Evolutionary conservation across 2,797 vertebrate species (phyloP).

Genomic region (Phrynocephalus vlangalii): DNA sequence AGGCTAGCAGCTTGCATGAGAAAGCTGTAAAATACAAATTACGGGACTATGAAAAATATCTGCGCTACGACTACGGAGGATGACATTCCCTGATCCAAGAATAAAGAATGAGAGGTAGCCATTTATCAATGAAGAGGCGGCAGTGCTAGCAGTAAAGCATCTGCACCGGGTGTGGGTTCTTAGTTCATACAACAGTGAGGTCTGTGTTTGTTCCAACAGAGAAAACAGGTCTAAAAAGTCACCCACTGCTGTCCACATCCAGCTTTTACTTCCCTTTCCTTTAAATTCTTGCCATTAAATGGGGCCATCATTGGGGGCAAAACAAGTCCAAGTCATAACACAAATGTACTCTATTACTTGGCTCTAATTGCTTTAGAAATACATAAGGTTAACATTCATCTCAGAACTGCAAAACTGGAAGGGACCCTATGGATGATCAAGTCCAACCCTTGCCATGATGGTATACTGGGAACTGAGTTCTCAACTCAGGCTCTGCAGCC

Average conservation of each 20-base stretch:
- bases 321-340: background rate
- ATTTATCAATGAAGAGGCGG: background rate
- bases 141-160: background rate
- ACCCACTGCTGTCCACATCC: too few relatives aligned
- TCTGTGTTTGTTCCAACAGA: background rate
- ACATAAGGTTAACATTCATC: too few relatives aligned
- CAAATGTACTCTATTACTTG: background rate
- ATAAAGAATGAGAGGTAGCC: background rate
- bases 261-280: background rate
- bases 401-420: too few relatives aligned
- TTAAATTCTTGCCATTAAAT: background rate
- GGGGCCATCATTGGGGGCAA: background rate
- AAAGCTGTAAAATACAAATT: background rate
- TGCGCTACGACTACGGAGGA: background rate
- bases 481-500: too few relatives aligned
- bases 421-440: too few relatives aligned
- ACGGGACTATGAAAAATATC: background rate
- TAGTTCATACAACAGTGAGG: background rate
- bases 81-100: background rate
- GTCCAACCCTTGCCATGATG: too few relatives aligned
- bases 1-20: background rate
- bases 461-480: too few relatives aligned
- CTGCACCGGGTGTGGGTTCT: background rate
- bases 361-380: too few relatives aligned
- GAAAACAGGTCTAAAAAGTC: background rate